Conservation (phyloP, 2,113 vertebrate species). For the Pitta sordida region DNA sequence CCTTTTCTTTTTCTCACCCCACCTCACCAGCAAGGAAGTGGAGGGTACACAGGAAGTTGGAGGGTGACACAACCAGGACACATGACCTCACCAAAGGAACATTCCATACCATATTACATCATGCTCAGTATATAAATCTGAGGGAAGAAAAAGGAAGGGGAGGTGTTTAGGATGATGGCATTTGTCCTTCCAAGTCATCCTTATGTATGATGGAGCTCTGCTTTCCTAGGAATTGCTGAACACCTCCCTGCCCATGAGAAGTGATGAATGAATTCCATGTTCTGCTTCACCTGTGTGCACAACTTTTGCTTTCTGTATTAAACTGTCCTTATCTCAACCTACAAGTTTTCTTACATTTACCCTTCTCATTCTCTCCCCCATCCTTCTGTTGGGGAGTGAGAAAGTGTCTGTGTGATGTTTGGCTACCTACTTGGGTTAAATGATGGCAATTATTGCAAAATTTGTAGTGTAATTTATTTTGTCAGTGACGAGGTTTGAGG, state of each 20-base stretch:
- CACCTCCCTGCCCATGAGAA: not conserved
- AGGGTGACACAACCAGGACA: not conserved
- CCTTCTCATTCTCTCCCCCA: not conserved
- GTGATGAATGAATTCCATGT: not conserved
- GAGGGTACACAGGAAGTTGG: not conserved
- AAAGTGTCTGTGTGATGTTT: accelerated
- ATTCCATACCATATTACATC: not conserved
- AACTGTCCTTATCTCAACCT: not conserved
- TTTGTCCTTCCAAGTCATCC: not conserved
- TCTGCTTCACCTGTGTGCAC: not conserved
- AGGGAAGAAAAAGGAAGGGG: not conserved
- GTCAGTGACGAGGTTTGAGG: too few relatives aligned
- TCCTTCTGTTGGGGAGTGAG: not conserved
- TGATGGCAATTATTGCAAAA: not conserved
- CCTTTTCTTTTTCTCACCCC: not conserved
- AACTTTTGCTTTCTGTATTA: not conserved
- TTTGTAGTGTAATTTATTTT: not conserved
- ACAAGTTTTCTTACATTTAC: not conserved
- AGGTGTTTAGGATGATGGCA: not conserved
- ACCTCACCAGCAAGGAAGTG: accelerated
- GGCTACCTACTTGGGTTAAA: not conserved
- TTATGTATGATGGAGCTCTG: not conserved
- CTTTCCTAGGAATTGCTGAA: not conserved
- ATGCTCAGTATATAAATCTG: not conserved
- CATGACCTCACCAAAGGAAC: not conserved